Conservation (phyloP, 1,140 invertebrate species). For the Listronotus bonariensis region DNA sequence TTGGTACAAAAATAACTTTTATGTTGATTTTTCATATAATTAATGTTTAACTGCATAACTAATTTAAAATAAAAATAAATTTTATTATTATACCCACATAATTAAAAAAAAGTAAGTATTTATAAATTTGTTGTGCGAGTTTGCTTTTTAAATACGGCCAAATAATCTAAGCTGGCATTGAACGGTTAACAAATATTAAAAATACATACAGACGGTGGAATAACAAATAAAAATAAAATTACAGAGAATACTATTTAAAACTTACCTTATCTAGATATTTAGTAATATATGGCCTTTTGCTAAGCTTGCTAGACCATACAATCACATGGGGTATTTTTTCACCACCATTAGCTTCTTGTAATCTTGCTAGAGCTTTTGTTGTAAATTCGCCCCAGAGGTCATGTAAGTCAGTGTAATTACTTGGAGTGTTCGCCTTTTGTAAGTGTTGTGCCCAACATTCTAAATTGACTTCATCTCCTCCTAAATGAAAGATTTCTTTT, state of each 20-base stretch:
- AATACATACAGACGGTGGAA: not conserved
- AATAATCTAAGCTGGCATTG: not conserved
- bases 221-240: not conserved
- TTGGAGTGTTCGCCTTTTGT: slow-evolving; percentile 57
- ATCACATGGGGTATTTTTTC: slow-evolving; percentile 66
- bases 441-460: slow-evolving; percentile 73
- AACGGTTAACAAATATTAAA: not conserved
- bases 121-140: no score
- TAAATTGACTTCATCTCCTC: slow-evolving; percentile 80
- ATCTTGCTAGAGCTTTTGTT: slow-evolving; percentile 62
- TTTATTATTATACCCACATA: no score
- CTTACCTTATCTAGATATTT: slow-evolving; percentile 65
- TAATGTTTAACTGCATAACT: no score
- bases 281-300: slow-evolving; percentile 67
- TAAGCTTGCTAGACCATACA: slow-evolving; percentile 80
- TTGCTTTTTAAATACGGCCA: no score
- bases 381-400: slow-evolving; percentile 80
- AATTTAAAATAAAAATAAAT: no score
- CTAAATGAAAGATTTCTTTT: slow-evolving; percentile 76
- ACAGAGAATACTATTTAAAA: slow-evolving; percentile 45
- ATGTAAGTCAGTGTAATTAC: slow-evolving; percentile 74
- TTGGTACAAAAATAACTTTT: no score
- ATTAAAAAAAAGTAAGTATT: no score
- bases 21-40: no score
- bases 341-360: slow-evolving; percentile 69